Evolutionary conservation across 2,797 vertebrate species (phyloP).

Genomic region (Sebastes minor): DNA sequence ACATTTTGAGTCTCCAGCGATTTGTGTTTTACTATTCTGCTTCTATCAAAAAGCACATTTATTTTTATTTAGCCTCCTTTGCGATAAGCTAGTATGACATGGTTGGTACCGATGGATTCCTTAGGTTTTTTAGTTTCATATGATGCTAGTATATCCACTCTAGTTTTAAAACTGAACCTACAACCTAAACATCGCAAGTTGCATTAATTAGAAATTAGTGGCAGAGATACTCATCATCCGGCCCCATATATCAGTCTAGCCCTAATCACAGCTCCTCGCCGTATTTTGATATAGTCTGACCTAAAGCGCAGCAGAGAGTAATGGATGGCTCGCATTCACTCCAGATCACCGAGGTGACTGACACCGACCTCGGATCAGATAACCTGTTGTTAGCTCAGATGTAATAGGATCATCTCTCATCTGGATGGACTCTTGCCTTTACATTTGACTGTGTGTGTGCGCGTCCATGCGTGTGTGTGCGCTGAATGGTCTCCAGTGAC

Average conservation of each 20-base stretch:
- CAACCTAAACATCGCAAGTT: too few species aligned
- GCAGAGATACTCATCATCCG: background rate
- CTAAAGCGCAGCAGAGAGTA: constrained; percentile 25
- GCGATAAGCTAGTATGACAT: too few species aligned
- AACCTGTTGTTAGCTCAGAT: constrained; percentile 37
- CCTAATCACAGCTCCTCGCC: background rate
- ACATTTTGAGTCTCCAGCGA: background rate
- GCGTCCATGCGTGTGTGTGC: background rate
- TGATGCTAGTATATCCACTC: too few species aligned
- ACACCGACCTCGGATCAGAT: constrained; percentile 63
- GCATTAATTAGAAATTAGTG: too few species aligned
- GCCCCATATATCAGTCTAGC: constrained; percentile 7
- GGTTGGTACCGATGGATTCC: too few species aligned
- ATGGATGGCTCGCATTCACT: constrained; percentile 52
- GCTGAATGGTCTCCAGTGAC: constrained; percentile 29
- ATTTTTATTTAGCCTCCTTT: background rate
- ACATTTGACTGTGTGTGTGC: constrained; percentile 32
- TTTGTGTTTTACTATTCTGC: background rate
- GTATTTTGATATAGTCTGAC: constrained; percentile 38
- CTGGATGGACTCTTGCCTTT: constrained; percentile 47
- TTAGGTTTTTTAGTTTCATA: too few species aligned
- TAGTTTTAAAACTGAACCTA: too few species aligned
- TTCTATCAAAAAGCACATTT: background rate
- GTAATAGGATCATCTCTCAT: constrained; percentile 63
- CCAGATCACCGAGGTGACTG: constrained; percentile 45